Conservation (phyloP, 2,113 vertebrate genomes). For the Taurulus bubalis region DNA sequence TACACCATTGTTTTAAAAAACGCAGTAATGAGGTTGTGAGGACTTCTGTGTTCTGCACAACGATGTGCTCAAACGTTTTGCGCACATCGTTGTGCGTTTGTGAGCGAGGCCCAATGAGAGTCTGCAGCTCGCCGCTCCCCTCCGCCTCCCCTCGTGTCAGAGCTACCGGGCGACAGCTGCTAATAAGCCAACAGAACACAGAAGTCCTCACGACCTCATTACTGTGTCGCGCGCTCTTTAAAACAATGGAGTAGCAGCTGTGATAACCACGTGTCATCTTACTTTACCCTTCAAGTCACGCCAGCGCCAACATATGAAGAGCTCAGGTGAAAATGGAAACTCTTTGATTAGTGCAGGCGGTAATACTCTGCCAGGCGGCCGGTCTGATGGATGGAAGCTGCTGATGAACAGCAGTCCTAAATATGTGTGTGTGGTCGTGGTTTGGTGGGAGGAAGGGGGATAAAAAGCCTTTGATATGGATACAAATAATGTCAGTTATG, state of each 20-base stretch:
- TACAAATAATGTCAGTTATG: background rate
- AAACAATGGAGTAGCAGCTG: background rate
- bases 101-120: no score
- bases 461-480: background rate
- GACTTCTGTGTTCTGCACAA: background rate
- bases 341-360: constrained; percentile 52
- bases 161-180: background rate
- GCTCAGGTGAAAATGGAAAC: constrained; percentile 59
- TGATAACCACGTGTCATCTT: constrained; percentile 22
- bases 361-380: constrained; percentile 44
- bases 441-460: background rate
- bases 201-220: constrained; percentile 29
- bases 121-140: background rate
- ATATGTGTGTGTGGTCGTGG: constrained; percentile 7
- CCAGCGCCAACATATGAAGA: background rate
- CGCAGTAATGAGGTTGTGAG: constrained; percentile 26
- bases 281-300: constrained; percentile 16
- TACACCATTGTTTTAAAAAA: background rate
- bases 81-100: no score
- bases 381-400: constrained; percentile 55
- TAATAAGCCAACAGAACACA: constrained; percentile 7
- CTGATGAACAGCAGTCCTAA: constrained; percentile 39
- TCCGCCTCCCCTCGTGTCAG: background rate
- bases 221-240: constrained; percentile 4
- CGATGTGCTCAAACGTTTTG: no score